phyloP scores from a whole-genome alignment of 2,113 vertebrate species.

The Hirundichthys speculiger region DNA sequence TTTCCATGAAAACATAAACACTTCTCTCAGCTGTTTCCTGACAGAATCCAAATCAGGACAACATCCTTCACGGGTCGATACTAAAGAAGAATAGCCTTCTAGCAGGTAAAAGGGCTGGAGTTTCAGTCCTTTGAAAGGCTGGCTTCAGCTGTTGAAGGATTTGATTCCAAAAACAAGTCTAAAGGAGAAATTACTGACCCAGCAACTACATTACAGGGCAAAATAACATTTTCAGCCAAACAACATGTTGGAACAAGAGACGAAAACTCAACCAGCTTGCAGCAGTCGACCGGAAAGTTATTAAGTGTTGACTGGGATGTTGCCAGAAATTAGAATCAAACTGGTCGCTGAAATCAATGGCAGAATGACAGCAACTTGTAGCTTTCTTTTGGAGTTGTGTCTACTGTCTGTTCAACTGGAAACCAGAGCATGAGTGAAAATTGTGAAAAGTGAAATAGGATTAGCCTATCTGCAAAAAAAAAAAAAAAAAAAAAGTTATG shows the following conservation, averaged over 20 bases:
- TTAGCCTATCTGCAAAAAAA: no score
- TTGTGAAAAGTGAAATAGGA: no score
- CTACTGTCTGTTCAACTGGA: no score
- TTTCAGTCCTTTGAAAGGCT: slow-evolving; percentile 16
- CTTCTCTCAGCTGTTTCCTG: slow-evolving; percentile 50
- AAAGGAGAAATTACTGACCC: slow-evolving; percentile 13
- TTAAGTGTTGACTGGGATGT: slow-evolving; percentile 30
- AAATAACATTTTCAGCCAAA: slow-evolving; percentile 18
- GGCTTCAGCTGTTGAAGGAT: slow-evolving; percentile 11
- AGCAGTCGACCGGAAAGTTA: slow-evolving; percentile 2
- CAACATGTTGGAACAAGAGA: slow-evolving; percentile 17
- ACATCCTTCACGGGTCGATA: slow-evolving; percentile 56
- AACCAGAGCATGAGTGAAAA: no score
- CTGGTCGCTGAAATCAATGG: slow-evolving; percentile 19
- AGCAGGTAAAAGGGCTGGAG: slow-evolving; percentile 23
- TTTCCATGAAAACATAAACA: slow-evolving; percentile 64
- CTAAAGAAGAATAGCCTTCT: not conserved
- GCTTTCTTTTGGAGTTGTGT: slow-evolving; percentile 24
- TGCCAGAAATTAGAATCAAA: slow-evolving; percentile 37
- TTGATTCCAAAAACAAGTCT: slow-evolving; percentile 26
- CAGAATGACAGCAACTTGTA: slow-evolving; percentile 35
- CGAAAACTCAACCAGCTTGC: slow-evolving; percentile 19
- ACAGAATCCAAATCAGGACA: slow-evolving; percentile 58
- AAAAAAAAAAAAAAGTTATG: no score
- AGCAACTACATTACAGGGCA: slow-evolving; percentile 25